Evolutionary conservation across 2,797 vertebrate genomes (phyloP), one percentile per base, ranked within the genome.

Genomic region (Parauchenoglanis punctatus): DNA sequence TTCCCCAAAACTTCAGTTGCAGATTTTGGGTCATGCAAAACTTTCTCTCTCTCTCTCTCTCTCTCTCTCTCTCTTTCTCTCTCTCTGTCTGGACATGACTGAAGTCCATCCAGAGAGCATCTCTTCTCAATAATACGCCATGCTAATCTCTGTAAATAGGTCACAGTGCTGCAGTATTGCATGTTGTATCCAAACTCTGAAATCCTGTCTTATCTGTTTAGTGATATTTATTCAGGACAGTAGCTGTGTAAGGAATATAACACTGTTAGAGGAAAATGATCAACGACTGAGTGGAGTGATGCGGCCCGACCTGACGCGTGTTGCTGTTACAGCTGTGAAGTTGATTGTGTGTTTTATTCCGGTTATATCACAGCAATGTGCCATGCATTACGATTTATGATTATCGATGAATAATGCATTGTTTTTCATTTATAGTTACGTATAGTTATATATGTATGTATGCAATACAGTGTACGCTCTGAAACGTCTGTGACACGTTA

Each of bases 21-120:
- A 73, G 83, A 85, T 80, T 88, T 80, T 89, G 86, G 90, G 90
- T 91, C 89, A 89, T 40, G 7, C 67, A 72, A 85, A 83, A 89
- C 78, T 61, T 7, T n/a, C 25, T n/a, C 46, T 49, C 11, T 76
- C 23, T 76, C 73, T 44, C 28, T 93, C 92, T 89, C 84, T 59
- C 56, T 49, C 88, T 86, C 83, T 59, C 82, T 68, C 4, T 40
- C 20, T 81, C 31, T 81, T 2, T 58, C 11, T 91, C 88, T 88
- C 89, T 87, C 89, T 87, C 23, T 1, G 40, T 72, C 25, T 31
- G 49, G 49, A 54, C 13, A 28, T 77, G 75, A 54, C 46, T 77
- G 75, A 77, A 18, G 49, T 77, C 49, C 75, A 56, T 77, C 75
- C 75, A 28, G n/a, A 28, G n/a, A 77, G 49, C 7, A 7, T 77